Evolutionary conservation across 1,140 invertebrate genomes (phyloP).

Genomic region (Manduca sexta): DNA sequence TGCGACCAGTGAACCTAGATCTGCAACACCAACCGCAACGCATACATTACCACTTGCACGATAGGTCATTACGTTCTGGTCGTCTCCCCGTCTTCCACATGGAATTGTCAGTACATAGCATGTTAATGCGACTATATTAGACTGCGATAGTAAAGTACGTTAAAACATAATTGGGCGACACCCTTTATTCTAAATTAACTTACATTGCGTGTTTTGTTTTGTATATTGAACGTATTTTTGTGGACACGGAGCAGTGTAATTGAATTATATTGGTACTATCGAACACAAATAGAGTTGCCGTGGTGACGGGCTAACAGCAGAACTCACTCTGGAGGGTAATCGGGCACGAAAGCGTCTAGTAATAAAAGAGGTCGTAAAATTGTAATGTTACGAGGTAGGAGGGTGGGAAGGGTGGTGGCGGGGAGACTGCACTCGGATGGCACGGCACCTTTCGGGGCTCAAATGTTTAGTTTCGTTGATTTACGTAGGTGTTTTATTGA

Average conservation of each 20-base stretch:
- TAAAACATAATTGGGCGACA: constrained; percentile 62
- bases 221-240: constrained; percentile 8
- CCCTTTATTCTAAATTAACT: not conserved
- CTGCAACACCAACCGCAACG: constrained; percentile 11
- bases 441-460: constrained; percentile 38
- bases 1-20: constrained; percentile 37
- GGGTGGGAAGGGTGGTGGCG: constrained; percentile 14
- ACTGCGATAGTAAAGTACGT: constrained; percentile 70
- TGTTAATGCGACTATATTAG: constrained; percentile 69
- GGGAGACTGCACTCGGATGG: constrained; percentile 61
- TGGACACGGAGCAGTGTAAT: constrained; percentile 18
- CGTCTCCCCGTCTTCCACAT: constrained; percentile 42
- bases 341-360: constrained; percentile 68
- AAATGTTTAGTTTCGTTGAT: constrained; percentile 22
- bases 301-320: constrained; percentile 58
- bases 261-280: constrained; percentile 12
- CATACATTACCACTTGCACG: constrained; percentile 19
- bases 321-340: constrained; percentile 70
- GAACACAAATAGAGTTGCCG: constrained; percentile 7
- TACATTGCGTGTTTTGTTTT: constrained; percentile 21
- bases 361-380: constrained; percentile 71
- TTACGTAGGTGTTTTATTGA: constrained; percentile 8
- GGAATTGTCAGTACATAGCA: constrained; percentile 70
- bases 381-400: constrained; percentile 66
- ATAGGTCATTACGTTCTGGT: constrained; percentile 31